Evolutionary conservation across 2,888 invertebrate genomes (phyloP).

Genomic region (Lycocerus yunnanus): DNA sequence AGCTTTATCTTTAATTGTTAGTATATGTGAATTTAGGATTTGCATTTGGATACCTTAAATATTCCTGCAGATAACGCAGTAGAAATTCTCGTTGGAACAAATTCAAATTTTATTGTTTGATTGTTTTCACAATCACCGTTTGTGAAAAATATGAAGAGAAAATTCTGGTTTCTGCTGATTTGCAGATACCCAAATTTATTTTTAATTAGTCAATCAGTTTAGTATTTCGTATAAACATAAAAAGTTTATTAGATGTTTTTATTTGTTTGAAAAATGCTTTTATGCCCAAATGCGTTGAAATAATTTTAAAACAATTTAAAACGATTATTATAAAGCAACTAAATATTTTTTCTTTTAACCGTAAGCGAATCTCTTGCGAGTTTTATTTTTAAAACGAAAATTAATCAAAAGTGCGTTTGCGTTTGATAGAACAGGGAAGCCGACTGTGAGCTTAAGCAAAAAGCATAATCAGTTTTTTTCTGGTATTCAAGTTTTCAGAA

Average conservation of each 20-base stretch:
- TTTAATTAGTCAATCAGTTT: too few species aligned
- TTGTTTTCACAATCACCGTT: too few species aligned
- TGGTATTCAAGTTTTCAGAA: conserved; percentile 15
- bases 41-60: not conserved
- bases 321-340: not conserved
- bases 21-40: not conserved
- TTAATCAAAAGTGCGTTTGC: conserved; percentile 5
- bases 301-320: not conserved
- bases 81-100: not conserved
- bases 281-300: not conserved
- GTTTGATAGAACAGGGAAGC: conserved; percentile 4
- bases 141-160: too few species aligned
- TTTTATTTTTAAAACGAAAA: conserved; percentile 3
- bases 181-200: too few species aligned
- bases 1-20: not conserved
- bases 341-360: not conserved
- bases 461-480: conserved; percentile 14
- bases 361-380: not conserved
- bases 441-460: conserved; percentile 7
- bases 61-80: not conserved
- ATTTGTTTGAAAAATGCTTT: not conserved
- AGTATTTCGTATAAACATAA: too few species aligned
- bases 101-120: too few species aligned
- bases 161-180: too few species aligned
- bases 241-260: too few species aligned